Base-by-base conservation (phyloP, 2,888 invertebrate genomes). In the Cylindroiulus punctatus region DNA sequence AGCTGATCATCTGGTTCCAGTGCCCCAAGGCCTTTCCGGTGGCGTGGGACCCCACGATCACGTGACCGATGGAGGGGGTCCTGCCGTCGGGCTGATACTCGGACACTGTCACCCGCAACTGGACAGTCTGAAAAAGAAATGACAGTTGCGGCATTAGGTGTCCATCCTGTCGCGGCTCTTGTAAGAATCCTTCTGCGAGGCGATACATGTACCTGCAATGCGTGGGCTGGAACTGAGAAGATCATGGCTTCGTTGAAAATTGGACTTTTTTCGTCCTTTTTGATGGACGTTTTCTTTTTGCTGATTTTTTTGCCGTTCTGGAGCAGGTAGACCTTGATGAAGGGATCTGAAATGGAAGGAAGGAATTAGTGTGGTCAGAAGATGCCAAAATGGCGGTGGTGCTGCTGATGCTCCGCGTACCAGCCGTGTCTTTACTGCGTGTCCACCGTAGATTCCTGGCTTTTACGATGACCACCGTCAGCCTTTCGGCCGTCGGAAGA, bases 191-290 rank as follows among this genome's bases (percentile, higher is more conserved):
- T n/a, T n/a, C n/a, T n/a, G n/a, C n/a, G n/a, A n/a, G n/a, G n/a
- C n/a, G n/a, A n/a, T n/a, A n/a, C n/a, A n/a, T n/a, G n/a, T n/a
- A n/a, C n/a, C n/a, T n/a, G n/a, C n/a, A n/a, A n/a, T n/a, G n/a
- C n/a, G 87, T 95, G 94, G 12, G 94, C 93, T 0, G 96, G 96
- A 19, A 98, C 94, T 90, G 98, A 98, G 90, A 98, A 98, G 14
- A 97, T 96, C 88, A 98, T 92, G 0, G 97, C 97, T 90, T 98
- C 98, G 90, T 98, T 98, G 92, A 96, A 98, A 0, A 97, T 95
- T 0, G 98, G 97, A 90, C 94, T 95, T 0, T 97, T 92, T 0
- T 96, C 97, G 89, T 95, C 95, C 90, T 95, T 94, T 91, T 96
- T 95, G 0, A 97, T 97, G 0, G 96, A 95, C 0, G 98, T 97